A percentile compares a stretch with the other conserved stretches of the same genome.
Conservation (phyloP, 2,888 invertebrate species). For the Andrena dorsata region DNA sequence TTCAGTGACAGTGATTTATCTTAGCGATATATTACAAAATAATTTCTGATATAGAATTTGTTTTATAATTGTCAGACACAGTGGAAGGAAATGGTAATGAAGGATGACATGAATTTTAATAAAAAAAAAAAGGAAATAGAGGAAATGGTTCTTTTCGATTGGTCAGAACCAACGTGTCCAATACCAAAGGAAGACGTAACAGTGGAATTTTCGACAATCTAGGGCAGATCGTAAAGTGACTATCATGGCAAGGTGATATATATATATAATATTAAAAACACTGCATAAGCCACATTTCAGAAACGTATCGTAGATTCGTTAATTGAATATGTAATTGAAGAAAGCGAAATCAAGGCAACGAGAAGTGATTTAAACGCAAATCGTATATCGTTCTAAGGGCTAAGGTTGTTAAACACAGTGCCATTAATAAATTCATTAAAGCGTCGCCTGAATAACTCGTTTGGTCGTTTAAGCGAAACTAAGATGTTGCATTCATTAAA, state of each 20-base stretch:
- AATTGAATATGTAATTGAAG: conserved; percentile 63
- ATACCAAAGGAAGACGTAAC: conserved; percentile 65
- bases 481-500: conserved; percentile 74
- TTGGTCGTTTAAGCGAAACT: conserved; percentile 73
- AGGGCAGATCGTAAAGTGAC: conserved; percentile 73
- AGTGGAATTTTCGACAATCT: conserved; percentile 61
- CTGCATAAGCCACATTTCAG: conserved; percentile 82
- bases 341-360: conserved; percentile 75
- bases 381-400: conserved; percentile 70
- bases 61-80: conserved; percentile 23
- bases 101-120: conserved; percentile 70
- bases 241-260: conserved; percentile 78
- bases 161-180: conserved; percentile 68
- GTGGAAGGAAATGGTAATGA: conserved; percentile 64
- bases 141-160: conserved; percentile 63
- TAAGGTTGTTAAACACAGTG: conserved; percentile 71
- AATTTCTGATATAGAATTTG: not conserved
- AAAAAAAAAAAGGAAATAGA: conserved; percentile 55
- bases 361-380: conserved; percentile 66
- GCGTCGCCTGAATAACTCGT: conserved; percentile 62
- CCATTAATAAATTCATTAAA: conserved; percentile 66
- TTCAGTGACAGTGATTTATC: not conserved
- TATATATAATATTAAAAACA: conserved; percentile 75
- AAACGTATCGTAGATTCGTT: conserved; percentile 64
- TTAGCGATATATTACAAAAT: not conserved